A percentile compares a stretch with the other conserved stretches of the same genome.
phyloP scores from a whole-genome alignment of 2,888 invertebrate species.

The Griposia aprilina region DNA sequence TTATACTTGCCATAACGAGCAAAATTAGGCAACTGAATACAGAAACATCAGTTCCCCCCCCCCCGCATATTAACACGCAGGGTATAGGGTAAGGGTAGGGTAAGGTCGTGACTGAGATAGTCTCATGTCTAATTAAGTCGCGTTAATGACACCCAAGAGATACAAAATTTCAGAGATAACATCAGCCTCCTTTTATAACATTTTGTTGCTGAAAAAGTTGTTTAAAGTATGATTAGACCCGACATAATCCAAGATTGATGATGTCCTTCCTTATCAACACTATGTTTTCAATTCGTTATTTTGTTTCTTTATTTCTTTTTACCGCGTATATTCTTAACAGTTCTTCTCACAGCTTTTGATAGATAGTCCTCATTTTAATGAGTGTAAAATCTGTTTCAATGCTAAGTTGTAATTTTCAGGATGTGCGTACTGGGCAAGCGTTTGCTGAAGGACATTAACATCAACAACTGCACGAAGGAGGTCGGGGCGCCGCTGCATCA shows the following conservation, averaged over 20 bases:
- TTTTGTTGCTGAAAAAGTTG: slow-evolving; percentile 44
- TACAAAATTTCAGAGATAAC: slow-evolving; percentile 59
- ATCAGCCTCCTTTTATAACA: slow-evolving; percentile 56
- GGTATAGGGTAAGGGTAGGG: slow-evolving; percentile 6
- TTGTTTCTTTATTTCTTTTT: no score
- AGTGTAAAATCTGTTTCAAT: slow-evolving; percentile 8
- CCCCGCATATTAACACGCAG: slow-evolving; percentile 39
- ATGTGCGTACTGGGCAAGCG: slow-evolving; percentile 98
- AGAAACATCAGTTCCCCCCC: slow-evolving; percentile 21
- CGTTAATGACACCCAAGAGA: slow-evolving; percentile 59
- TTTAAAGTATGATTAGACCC: slow-evolving; percentile 36
- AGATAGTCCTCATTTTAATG: not conserved
- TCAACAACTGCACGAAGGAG: slow-evolving; percentile 95
- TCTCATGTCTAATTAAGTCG: slow-evolving; percentile 54
- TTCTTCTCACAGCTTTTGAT: not conserved
- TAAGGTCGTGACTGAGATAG: slow-evolving; percentile 41
- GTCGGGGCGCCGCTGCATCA: slow-evolving; percentile 92
- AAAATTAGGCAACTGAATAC: slow-evolving; percentile 48
- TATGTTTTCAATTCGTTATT: not conserved
- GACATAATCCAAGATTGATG: slow-evolving; percentile 33
- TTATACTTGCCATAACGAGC: slow-evolving; percentile 38
- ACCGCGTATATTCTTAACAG: not conserved
- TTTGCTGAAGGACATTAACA: slow-evolving; percentile 94
- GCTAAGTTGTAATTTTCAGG: slow-evolving; percentile 88
- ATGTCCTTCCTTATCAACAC: not conserved